Base-by-base conservation (phyloP, 2,888 invertebrate species). In the Mythimna loreyi region DNA sequence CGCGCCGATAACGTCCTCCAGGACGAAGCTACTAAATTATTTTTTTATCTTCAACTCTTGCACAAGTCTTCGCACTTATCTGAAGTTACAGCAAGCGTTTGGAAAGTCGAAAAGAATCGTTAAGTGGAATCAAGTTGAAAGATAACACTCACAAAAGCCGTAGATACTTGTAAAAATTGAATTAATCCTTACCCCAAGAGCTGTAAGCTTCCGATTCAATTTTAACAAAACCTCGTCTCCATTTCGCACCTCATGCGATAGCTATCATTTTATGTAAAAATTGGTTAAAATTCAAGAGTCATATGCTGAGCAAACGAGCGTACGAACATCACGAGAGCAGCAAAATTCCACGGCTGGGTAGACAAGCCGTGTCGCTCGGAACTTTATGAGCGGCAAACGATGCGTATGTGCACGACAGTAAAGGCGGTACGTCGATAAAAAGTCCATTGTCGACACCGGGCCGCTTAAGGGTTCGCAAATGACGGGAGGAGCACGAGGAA, bases 341-440 rank as follows among this genome's bases (percentile, higher is more conserved):
- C 85, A 84, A 88, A 89, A 88, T 85, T 87, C 84, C 85, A 88
- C 86, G 90, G 86, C 75, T 90, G 87, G 86, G 85, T 85, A 87
- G 89, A 87, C 85, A 88, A 86, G 85, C 75, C 83, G 80, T 85
- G 84, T 71, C 84, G 87, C 88, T 88, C 82, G 85, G 82, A 89
- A 91, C 91, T 91, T 92, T 92, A 93, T 90, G 92, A 88, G 86
- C 88, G 85, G 81, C 87, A 92, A 93, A 93, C 91, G 92, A 92
- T 89, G 90, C 89, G 90, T 90, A 88, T 90, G 90, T 91, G 88
- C 86, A 85, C 88, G 89, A 81, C 89, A 88, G 90, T 90, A 90
- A 90, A 91, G 88, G 86, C 89, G 89, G 90, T 88, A 85, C 85
- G 88, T 81, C 91, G 92, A 94, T 93, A 94, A 94, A 94, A 93